These are phyloP conservation scores for Chrosomus eos DNA, from an alignment of 2,797 vertebrate genomes.

Conservation along the genomic window DNA sequence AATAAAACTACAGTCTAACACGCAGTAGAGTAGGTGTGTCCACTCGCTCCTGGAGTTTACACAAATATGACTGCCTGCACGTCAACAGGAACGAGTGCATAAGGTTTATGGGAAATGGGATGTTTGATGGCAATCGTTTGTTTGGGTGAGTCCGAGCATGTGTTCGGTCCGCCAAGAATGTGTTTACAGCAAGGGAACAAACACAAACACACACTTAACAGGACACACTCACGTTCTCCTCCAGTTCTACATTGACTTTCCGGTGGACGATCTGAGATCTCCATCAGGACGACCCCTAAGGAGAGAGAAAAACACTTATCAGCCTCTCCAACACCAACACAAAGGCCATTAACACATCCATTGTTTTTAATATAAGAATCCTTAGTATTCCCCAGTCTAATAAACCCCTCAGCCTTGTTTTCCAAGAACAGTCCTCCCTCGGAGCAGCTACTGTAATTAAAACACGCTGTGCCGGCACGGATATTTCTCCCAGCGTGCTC, in stretches of 20 bases:
- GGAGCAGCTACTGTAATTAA: slow-evolving; percentile 63
- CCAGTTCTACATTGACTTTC: slow-evolving; percentile 89
- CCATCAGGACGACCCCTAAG: slow-evolving; percentile 90
- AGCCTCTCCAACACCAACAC: slow-evolving; percentile 30
- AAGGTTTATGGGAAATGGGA: neutral
- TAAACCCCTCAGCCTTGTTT: slow-evolving; percentile 50
- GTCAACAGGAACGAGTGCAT: neutral
- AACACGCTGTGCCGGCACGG: slow-evolving; percentile 60
- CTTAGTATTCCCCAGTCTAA: slow-evolving; percentile 39
- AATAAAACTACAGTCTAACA: neutral
- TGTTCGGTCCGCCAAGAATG: neutral
- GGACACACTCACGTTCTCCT: slow-evolving; percentile 88
- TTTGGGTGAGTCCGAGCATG: slow-evolving; percentile 3
- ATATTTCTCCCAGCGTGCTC: slow-evolving; percentile 39
- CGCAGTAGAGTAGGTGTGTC: slow-evolving; percentile 33
- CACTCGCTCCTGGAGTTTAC: slow-evolving; percentile 16
- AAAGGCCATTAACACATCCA: neutral
- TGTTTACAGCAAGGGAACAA: neutral
- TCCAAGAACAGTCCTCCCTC: slow-evolving; percentile 46
- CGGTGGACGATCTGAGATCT: slow-evolving; percentile 93
- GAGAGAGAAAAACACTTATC: slow-evolving; percentile 62
- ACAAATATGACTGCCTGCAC: neutral
- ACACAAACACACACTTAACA: neutral
- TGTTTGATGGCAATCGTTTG: slow-evolving; percentile 2
- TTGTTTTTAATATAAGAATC: slow-evolving; percentile 52